Percentiles rank a stretch among this genome's conserved stretches.
These are phyloP conservation scores for Thaumatotibia leucotreta DNA, from an alignment of 1,140 invertebrate genomes.

Conservation along the genomic window DNA sequence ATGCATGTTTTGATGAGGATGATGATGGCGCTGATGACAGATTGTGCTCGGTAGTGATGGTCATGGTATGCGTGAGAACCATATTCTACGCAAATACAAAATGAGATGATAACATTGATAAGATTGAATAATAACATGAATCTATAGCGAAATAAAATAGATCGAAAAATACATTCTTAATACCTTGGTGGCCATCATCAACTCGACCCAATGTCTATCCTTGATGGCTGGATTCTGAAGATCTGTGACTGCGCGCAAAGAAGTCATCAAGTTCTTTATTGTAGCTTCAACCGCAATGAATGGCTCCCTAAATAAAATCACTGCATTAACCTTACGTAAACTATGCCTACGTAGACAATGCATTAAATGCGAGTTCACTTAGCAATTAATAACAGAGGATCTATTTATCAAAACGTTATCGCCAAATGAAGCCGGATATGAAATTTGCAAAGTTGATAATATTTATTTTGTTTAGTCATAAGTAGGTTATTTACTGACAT, in stretches of 20 bases:
- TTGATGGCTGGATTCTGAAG: constrained; percentile 95
- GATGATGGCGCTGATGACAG: constrained; percentile 21
- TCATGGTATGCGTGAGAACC: constrained; percentile 37
- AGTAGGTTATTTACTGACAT: too few species aligned
- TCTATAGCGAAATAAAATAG: too few species aligned
- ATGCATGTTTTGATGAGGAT: constrained; percentile 21
- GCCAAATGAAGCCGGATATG: too few species aligned
- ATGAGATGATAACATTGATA: constrained; percentile 17
- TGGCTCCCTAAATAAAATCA: constrained; percentile 61
- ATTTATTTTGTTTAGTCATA: too few species aligned
- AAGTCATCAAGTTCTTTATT: constrained; percentile 92
- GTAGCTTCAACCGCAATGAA: constrained; percentile 82
- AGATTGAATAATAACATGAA: constrained; percentile 15
- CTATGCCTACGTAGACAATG: too few species aligned
- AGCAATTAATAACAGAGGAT: too few species aligned
- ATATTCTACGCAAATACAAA: constrained; percentile 48
- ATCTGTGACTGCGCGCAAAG: constrained; percentile 92
- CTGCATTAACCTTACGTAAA: neutral
- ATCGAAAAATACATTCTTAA: neutral
- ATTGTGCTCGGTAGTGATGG: constrained; percentile 34
- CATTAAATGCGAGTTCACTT: too few species aligned
- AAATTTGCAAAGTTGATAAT: too few species aligned
- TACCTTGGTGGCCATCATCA: constrained; percentile 94
- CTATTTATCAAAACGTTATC: too few species aligned
- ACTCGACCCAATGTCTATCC: constrained; percentile 94